These are phyloP conservation scores for Euzetes globulus DNA, from an alignment of 2,888 invertebrate species.

Conservation along the genomic window DNA sequence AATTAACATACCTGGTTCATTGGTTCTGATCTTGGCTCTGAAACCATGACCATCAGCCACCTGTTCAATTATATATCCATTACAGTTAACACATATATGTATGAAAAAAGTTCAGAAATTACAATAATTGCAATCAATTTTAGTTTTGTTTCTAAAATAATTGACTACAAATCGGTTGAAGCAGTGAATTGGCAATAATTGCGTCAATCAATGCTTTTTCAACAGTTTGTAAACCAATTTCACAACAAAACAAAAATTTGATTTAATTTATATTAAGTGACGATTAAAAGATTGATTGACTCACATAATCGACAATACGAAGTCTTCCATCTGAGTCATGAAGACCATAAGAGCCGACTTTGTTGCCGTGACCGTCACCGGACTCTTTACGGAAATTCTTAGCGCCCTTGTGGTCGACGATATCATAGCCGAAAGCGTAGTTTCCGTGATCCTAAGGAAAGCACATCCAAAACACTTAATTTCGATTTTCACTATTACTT, in stretches of 20 bases:
- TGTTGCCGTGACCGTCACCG: conserved; percentile 40
- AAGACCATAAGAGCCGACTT: conserved; percentile 40
- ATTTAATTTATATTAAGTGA: too few species aligned
- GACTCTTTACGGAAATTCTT: conserved; percentile 39
- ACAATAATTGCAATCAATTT: too few species aligned
- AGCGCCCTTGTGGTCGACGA: conserved; percentile 37
- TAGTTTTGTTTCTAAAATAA: too few species aligned
- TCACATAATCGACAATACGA: conserved; percentile 38
- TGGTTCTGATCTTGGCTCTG: conserved; percentile 40
- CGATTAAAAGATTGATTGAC: background rate
- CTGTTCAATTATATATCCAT: conserved; percentile 27
- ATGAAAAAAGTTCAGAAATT: too few species aligned
- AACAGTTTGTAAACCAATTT: background rate
- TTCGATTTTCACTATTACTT: background rate
- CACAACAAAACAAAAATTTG: background rate
- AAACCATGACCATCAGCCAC: conserved; percentile 39
- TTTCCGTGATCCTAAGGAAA: conserved; percentile 38
- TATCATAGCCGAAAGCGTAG: conserved; percentile 40
- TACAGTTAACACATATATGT: too few species aligned
- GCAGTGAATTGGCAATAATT: too few species aligned
- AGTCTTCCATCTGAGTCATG: conserved; percentile 40
- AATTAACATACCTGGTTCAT: conserved; percentile 37
- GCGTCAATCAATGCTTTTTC: background rate
- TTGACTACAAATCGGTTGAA: too few species aligned
- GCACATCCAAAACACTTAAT: background rate